phyloP scores from a whole-genome alignment of 2,888 invertebrate genomes.

The Crepidodera aurea region DNA sequence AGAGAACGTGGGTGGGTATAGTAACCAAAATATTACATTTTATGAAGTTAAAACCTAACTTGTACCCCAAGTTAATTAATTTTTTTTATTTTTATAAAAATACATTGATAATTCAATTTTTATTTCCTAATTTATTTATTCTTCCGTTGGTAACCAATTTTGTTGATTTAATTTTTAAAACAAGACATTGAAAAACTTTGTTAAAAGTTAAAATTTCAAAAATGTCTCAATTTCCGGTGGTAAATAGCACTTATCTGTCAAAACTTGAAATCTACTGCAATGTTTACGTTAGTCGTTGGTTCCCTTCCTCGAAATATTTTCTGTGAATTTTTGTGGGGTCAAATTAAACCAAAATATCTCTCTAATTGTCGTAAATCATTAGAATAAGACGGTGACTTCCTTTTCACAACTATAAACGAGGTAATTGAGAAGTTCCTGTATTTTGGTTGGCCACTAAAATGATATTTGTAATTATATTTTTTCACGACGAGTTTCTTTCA shows the following conservation, averaged over 20 bases:
- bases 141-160: too few species aligned
- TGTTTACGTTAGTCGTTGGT: not conserved
- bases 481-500: not conserved
- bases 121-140: too few species aligned
- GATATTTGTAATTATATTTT: not conserved
- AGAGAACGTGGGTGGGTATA: too few species aligned
- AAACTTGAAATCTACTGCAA: not conserved
- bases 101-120: too few species aligned
- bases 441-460: conserved; percentile 24
- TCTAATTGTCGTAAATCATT: conserved; percentile 38
- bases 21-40: too few species aligned
- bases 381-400: conserved; percentile 33
- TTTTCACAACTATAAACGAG: conserved; percentile 28
- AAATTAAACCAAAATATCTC: conserved; percentile 7
- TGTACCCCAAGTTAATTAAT: too few species aligned
- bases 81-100: too few species aligned
- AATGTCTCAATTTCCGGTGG: not conserved
- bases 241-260: not conserved
- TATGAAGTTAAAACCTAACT: too few species aligned
- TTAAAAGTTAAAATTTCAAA: not conserved
- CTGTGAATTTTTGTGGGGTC: conserved; percentile 9
- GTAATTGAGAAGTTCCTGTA: conserved; percentile 26
- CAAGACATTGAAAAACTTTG: too few species aligned
- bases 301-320: conserved; percentile 7
- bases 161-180: too few species aligned